Conservation (phyloP, 2,797 vertebrate genomes). For the Argyrosomus regius region DNA sequence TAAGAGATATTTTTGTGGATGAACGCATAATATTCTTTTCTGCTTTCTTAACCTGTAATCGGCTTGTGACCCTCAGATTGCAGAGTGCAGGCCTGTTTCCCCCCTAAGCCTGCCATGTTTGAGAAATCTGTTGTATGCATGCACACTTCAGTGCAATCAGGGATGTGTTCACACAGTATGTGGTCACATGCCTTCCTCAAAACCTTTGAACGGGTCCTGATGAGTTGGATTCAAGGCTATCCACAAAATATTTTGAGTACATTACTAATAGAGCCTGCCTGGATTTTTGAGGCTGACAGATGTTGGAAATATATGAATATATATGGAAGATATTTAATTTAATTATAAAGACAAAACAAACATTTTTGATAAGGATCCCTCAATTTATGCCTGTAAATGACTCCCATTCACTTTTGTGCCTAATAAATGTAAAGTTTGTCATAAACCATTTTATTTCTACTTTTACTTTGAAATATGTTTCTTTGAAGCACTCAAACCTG, state of each 20-base stretch:
- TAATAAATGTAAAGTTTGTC: conserved; percentile 1
- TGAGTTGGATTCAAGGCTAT: not conserved
- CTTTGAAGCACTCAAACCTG: too few relatives aligned
- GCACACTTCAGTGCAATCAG: not conserved
- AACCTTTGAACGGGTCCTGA: not conserved
- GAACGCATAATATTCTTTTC: not conserved
- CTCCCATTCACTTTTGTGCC: not conserved
- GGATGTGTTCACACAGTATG: not conserved
- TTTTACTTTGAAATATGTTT: not conserved
- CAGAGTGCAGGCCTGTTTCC: not conserved
- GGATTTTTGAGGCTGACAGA: not conserved
- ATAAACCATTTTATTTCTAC: not conserved
- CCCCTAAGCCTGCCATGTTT: not conserved
- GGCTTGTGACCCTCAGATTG: not conserved
- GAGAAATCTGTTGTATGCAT: not conserved
- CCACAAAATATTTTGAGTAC: not conserved
- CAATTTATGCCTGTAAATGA: not conserved
- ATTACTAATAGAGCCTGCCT: not conserved
- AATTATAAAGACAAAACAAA: not conserved
- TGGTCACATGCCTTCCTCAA: not conserved
- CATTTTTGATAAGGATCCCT: not conserved
- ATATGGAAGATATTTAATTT: too few relatives aligned
- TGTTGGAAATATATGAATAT: not conserved
- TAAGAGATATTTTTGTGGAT: not conserved
- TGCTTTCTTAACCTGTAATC: not conserved